Evolutionary conservation across 2,113 vertebrate genomes (phyloP), one percentile per base, ranked within the genome.

Genomic region (Electrona antarctica): DNA sequence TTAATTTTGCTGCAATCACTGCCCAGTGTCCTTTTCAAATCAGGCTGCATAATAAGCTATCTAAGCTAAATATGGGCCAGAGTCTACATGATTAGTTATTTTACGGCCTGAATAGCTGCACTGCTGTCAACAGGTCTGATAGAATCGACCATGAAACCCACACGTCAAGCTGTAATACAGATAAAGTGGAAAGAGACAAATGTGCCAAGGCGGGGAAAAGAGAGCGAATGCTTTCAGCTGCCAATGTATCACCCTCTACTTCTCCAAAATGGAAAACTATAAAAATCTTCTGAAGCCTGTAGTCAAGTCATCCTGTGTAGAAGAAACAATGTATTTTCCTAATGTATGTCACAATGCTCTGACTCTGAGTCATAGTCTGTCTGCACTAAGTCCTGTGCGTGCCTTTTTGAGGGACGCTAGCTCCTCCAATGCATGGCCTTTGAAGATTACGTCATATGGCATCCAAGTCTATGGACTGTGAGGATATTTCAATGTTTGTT

Each of bases 281-380:
- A 41, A 41, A 41, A 41, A 41, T 41, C 3, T 41, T 41, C 33
- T 41, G 5, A 41, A 41, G 33, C 33, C 33, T 41, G 33, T 41
- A 41, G 33, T 41, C 33, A 41, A 41, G 33, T 41, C 33, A 41
- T 41, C 33, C 33, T 41, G 33, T 41, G 33, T 41, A 41, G 61
- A 41, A 60, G 12, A 60, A 33, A 29, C 49, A 60, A 1, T 29
- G 11, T 60, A 54, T 11, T 54, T 28, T 47, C 29, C 52, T 45
- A 41, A 58, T 77, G 58, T 45, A 60, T 54, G 51, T 54, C 11
- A 54, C 11, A n/a, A 7, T 65, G 51, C 8, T 7, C 60, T 75
- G 54, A 73, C 8, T 7, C 60, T 75, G 54, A 73, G 41, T 47
- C 7, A 13, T 60, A 58, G 61, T 77, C 47, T 67, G 55, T 49